Evolutionary conservation across 2,888 invertebrate species (phyloP).

Genomic region (Cryptocephalus moraei): DNA sequence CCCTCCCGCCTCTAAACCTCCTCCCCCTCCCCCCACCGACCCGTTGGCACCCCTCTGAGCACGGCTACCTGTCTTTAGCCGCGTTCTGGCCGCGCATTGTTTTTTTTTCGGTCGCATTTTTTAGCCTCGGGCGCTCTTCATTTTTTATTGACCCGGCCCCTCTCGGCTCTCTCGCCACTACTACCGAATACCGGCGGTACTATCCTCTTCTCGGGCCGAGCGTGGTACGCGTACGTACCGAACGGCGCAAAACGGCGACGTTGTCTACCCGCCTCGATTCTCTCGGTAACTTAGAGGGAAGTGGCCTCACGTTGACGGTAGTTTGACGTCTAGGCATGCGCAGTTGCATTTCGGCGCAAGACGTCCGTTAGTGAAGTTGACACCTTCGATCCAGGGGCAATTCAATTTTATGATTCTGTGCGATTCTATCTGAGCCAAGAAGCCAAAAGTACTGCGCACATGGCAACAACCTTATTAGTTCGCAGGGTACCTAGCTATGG

Average conservation of each 20-base stretch:
- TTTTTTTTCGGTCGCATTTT: conserved; percentile 33
- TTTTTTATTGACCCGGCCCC: conserved; percentile 32
- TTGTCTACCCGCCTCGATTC: background rate
- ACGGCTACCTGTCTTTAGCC: conserved; percentile 39
- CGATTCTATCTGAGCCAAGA: no score
- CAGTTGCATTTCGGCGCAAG: no score
- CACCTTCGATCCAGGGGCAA: no score
- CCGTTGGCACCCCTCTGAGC: conserved; percentile 16
- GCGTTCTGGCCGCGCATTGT: conserved; percentile 28
- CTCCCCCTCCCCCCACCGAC: conserved; percentile 28
- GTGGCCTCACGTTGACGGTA: no score
- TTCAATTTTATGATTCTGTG: no score
- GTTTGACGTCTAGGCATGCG: no score
- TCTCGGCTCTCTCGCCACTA: conserved; percentile 1
- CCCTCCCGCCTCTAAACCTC: conserved; percentile 16
- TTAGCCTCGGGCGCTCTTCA: conserved; percentile 28
- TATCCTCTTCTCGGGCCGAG: background rate
- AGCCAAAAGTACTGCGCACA: no score
- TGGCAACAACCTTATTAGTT: no score
- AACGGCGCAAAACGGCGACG: background rate
- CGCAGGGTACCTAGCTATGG: no score
- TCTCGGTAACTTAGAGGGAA: no score
- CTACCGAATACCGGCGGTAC: background rate
- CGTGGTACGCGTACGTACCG: background rate
- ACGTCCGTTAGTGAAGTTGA: no score